These are phyloP conservation scores for Melanotaenia parkinsoni DNA, from an alignment of 2,797 vertebrate genomes.

Conservation along the genomic window DNA sequence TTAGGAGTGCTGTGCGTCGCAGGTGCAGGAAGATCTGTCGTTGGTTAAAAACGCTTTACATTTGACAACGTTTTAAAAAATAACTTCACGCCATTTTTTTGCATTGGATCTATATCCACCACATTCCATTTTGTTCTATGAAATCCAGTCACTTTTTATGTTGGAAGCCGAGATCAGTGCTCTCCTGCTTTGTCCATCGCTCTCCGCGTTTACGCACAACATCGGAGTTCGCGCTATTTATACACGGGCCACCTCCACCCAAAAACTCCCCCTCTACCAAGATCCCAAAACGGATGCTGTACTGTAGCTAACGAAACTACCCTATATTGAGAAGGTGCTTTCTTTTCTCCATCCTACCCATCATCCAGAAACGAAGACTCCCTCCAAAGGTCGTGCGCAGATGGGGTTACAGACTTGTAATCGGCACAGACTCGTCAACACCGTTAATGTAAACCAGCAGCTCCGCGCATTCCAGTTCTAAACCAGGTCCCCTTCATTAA, in stretches of 20 bases:
- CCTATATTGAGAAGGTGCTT: not conserved
- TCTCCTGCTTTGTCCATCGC: not conserved
- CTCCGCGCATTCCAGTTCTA: constrained; percentile 37
- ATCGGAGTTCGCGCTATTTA: constrained; percentile 56
- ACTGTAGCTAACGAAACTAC: constrained; percentile 1
- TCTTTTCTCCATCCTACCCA: constrained; percentile 1
- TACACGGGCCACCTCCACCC: constrained; percentile 19
- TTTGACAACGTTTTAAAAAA: not conserved
- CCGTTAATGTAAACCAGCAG: constrained; percentile 66
- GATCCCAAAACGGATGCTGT: not conserved
- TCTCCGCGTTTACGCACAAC: constrained; percentile 47
- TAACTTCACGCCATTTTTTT: not conserved
- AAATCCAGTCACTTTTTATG: not conserved
- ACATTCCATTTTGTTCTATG: constrained; percentile 1
- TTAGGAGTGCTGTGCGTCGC: not conserved
- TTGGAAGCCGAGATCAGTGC: not conserved
- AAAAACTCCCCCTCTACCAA: not conserved
- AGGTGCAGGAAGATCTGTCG: not conserved
- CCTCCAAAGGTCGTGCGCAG: constrained; percentile 4
- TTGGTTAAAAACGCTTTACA: constrained; percentile 3
- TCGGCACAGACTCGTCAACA: constrained; percentile 32
- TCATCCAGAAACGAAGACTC: constrained; percentile 15
- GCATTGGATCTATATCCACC: not conserved
- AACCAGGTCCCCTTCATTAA: constrained; percentile 50
- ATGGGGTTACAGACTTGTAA: not conserved